Evolutionary conservation across 2,888 invertebrate species (phyloP), one percentile per base, ranked within the genome.

Genomic region (Luperina nickerlii): DNA sequence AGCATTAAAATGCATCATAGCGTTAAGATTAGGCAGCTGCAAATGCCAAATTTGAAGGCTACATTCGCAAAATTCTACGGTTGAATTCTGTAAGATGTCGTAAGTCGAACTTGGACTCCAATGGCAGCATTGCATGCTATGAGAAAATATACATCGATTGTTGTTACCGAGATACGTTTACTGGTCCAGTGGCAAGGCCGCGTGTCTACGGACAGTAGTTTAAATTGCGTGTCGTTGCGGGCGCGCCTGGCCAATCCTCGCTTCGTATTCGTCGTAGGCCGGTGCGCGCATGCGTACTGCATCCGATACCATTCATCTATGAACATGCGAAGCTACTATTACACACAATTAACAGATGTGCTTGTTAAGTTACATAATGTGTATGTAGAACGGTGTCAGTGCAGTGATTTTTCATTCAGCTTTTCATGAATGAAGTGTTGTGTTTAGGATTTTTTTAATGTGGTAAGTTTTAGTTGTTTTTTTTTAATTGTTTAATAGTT

Each of bases 131-230:
- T 84, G 38, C 38, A 38, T 38, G 65, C 70, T 84, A 45, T 78
- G 72, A 79, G 70, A 85, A 84, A 85, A 78, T 87, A 70, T 87
- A 80, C 77, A 88, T 82, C 78, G 76, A 82, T 81, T 74, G 76
- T 76, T 65, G 82, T 78, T 68, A 75, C 62, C 24, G 72, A 86
- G 84, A 68, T 76, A 90, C 78, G 77, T 68, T 83, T 85, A 86
- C 86, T 91, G 89, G 89, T 90, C 91, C 90, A 89, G 90, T 90
- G 82, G 84, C 92, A 93, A 94, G 94, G 94, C 87, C 94, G 90
- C 83, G 81, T 76, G 89, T 86, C 88, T 85, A 88, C 84, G 78
- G 87, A 81, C 87, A 85, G 87, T 90, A 91, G 92, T 89, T 93
- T 94, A 92, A 90, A 93, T 93, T 91, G 93, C 91, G 89, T 90